Evolutionary conservation across 2,888 invertebrate genomes (phyloP), one percentile per base, ranked within the genome.

Genomic region (Ophonus ardosiacus): DNA sequence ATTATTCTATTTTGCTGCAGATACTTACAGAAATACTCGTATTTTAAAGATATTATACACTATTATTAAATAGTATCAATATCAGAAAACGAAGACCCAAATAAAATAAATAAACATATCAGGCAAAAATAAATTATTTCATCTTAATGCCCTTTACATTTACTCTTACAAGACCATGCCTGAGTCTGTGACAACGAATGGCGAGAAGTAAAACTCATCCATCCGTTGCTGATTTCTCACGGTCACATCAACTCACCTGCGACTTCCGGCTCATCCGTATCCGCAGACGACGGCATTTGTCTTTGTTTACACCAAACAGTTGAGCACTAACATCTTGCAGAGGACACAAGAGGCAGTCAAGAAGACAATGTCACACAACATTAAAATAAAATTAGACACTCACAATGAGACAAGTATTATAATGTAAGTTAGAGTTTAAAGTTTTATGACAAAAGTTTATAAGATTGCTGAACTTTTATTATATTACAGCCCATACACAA

Each of bases 221-320:
- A 43, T 74, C 43, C 17, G 71, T 51, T 31, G 7, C 38, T 38
- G 13, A 38, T n/a, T 74, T 74, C 71, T 78, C 57, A 78, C 57
- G 56, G 56, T 57, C 18, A 7, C 43, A 59, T 59, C 57, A 78
- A 78, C 84, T 84, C 78, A 84, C 84, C 84, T 84, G 76, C 40
- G 51, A 63, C 61, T 84, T 84, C 84, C 84, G 84, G 84, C 24
- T 21, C 56, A 51, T 56, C 78, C 59, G 61, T 17, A 18, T 83
- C 74, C 61, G 59, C n/a, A 40, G 81, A 43, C 21, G 59, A 38
- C 2, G 83, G 76, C 82, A 71, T 74, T 56, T 81, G 40, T 63
- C 63, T 40, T 31, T 63, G 65, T 81, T 56, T 51, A 68, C 43
- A 21, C 56, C 21, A 6, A 24, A 51, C 18, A 51, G 15, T 6